phyloP scores from a whole-genome alignment of 1,140 invertebrate genomes.

The Bombus breviceps region DNA sequence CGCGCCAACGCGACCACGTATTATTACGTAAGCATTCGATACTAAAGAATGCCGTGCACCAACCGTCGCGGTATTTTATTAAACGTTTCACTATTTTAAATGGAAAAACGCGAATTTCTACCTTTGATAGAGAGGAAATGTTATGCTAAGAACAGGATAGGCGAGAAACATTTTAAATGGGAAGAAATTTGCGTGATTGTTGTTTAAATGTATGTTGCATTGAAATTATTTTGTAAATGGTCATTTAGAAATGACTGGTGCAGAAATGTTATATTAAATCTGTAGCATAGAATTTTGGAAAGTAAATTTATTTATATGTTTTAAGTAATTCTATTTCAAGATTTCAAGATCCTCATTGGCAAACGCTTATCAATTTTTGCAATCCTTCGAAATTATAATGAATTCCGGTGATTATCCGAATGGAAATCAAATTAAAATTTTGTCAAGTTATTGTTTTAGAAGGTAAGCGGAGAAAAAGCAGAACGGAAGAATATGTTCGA shows the following conservation, averaged over 20 bases:
- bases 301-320: background rate
- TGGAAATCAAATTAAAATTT: background rate
- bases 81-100: constrained; percentile 3
- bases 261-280: background rate
- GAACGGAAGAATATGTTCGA: too few species aligned
- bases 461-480: background rate
- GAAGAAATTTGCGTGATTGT: background rate
- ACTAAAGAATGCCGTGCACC: constrained; percentile 10
- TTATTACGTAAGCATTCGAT: constrained; percentile 57
- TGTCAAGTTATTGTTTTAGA: background rate
- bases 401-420: background rate
- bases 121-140: background rate
- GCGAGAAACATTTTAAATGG: background rate
- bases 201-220: background rate
- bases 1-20: constrained; percentile 53
- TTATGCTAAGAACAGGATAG: background rate
- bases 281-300: background rate
- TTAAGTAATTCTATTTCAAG: background rate
- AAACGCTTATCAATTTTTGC: background rate
- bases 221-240: background rate
- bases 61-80: constrained; percentile 13
- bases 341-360: background rate
- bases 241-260: background rate
- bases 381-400: background rate
- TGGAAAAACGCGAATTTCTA: background rate